Evolutionary conservation across 1,140 invertebrate species (phyloP), one percentile per base, ranked within the genome.

Genomic region (Drosophila equinoxialis): DNA sequence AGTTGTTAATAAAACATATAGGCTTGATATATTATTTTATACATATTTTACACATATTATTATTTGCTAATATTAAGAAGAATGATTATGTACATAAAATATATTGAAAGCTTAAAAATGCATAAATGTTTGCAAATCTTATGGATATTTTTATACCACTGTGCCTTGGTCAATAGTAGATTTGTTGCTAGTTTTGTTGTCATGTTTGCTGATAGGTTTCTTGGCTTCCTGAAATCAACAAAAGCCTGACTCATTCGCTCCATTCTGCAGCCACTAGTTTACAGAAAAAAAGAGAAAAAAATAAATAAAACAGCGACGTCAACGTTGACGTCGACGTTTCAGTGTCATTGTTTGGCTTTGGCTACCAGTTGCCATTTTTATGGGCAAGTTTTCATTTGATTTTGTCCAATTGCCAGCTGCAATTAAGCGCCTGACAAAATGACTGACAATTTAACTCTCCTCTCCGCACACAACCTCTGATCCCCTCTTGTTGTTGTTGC

Each of bases 361-460:
- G 84, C 83, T 86, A 82, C 79, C 78, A 65, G 78, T 75, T 75
- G 64, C 45, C 65, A 41, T 61, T 75, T 69, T 37, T 42, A 42
- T 55, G 62, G 62, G 51, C 54, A 67, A 65, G 61, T 59, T 75
- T 75, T 68, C 74, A 51, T 51, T 51, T 51, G 45, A 51, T 51
- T 51, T 51, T 51, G 75, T 77, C 68, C 60, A 77, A 77, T 77
- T 75, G 83, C 83, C 82, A 85, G 78, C 82, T 86, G 84, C 84
- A 89, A 89, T 89, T 89, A 89, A 89, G 79, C 77, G 77, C 68
- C 72, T 89, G 84, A 89, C 84, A 89, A 89, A 90, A 90, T 89
- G 84, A 90, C 84, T 90, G 84, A 89, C 85, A 86, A 87, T 86
- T 70, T 67, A 77, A 70, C 77, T 65, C 35, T 59, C 41, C 64